phyloP scores from a whole-genome alignment of 2,113 vertebrate genomes.

The Rhabdomys dilectus region DNA sequence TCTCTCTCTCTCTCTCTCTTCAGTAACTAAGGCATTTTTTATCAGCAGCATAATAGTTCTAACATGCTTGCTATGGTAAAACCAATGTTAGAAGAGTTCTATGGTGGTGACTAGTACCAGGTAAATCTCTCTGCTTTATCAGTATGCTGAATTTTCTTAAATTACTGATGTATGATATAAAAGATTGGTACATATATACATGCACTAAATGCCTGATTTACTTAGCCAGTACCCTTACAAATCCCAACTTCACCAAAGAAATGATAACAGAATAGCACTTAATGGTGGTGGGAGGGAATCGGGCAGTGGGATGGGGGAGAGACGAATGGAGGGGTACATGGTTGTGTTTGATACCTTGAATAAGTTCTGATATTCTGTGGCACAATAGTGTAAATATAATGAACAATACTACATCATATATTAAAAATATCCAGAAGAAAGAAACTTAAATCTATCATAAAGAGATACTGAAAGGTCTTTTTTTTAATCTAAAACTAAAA shows the following conservation, averaged over 20 bases:
- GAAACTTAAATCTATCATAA: background rate
- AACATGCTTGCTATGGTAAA: background rate
- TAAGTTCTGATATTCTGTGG: background rate
- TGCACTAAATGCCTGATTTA: background rate
- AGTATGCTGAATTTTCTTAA: slow-evolving; percentile 6
- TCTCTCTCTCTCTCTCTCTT: background rate
- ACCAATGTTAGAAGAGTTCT: background rate
- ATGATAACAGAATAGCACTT: background rate
- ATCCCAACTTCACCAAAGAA: slow-evolving; percentile 28
- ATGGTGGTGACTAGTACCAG: background rate
- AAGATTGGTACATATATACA: background rate
- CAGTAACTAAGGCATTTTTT: background rate
- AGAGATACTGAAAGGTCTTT: background rate
- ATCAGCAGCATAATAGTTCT: background rate
- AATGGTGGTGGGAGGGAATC: too few relatives aligned
- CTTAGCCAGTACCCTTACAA: background rate
- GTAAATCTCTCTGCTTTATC: background rate
- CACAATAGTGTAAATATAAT: background rate
- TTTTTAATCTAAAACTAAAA: background rate
- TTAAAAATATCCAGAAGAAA: background rate
- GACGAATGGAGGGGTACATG: rapidly evolving
- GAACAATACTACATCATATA: background rate
- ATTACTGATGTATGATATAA: slow-evolving; percentile 11
- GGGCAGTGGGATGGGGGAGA: too few relatives aligned
- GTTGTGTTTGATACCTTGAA: background rate